Evolutionary conservation across 1,140 invertebrate species (phyloP), one percentile per base, ranked within the genome.

Genomic region (Planococcus citri): DNA sequence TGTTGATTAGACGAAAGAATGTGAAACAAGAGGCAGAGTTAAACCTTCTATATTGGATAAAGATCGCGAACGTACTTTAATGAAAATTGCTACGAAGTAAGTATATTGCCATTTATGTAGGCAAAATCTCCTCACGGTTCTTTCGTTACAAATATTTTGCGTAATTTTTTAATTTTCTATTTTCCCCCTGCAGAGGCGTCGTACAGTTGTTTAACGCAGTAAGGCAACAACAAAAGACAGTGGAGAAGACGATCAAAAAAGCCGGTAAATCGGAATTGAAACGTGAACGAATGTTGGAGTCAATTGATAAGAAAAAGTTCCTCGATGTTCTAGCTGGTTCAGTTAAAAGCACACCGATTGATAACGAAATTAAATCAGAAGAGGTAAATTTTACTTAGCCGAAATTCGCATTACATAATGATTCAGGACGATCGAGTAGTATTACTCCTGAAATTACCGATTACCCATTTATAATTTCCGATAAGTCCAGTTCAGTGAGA

Each of bases 131-230:
- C n/a, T n/a, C n/a, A n/a, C n/a, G n/a, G n/a, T n/a, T n/a, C n/a
- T n/a, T n/a, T n/a, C n/a, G n/a, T n/a, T n/a, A n/a, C n/a, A n/a
- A n/a, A n/a, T n/a, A n/a, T n/a, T n/a, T n/a, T n/a, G n/a, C n/a
- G n/a, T n/a, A n/a, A n/a, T n/a, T n/a, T n/a, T n/a, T n/a, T n/a
- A n/a, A n/a, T n/a, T n/a, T n/a, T n/a, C n/a, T 51, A 17, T n/a
- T n/a, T n/a, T n/a, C n/a, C n/a, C n/a, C n/a, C n/a, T n/a, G n/a
- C 73, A 92, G 89, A 76, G 93, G 92, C 76, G 91, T 95, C 3
- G 91, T 95, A 0, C 91, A 94, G 77, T 79, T 96, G 72, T 96
- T 95, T 73, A 95, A 95, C 83, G 88, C 91, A 24, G 92, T 95
- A 0, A 84, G 83, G 75, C 83, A 87, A 73, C 92, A 95, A 78